phyloP scores from a whole-genome alignment of 2,888 invertebrate species.

The Pogonocherus hispidulus region DNA sequence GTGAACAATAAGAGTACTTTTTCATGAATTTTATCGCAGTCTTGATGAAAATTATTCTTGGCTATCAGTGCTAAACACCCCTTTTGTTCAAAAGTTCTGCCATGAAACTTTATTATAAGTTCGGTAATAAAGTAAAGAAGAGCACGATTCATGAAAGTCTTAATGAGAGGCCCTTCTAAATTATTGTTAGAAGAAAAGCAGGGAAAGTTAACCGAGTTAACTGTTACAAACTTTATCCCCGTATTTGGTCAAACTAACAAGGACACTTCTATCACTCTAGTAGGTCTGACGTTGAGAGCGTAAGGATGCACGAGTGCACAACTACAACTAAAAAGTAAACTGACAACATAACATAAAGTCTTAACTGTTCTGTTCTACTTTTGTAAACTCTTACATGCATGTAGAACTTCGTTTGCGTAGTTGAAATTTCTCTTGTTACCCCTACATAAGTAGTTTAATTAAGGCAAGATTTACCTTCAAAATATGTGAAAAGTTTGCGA shows the following conservation, averaged over 20 bases:
- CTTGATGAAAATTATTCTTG: slow-evolving; percentile 28
- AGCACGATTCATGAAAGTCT: slow-evolving; percentile 44
- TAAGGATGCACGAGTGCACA: slow-evolving; percentile 25
- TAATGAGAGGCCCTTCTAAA: slow-evolving; percentile 54
- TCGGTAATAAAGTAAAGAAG: slow-evolving; percentile 44
- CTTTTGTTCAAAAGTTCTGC: slow-evolving; percentile 45
- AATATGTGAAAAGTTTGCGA: too few species aligned
- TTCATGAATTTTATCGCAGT: slow-evolving; percentile 32
- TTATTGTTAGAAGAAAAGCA: slow-evolving; percentile 51
- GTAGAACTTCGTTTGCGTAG: too few species aligned
- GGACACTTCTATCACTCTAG: slow-evolving; percentile 45
- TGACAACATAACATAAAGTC: slow-evolving; percentile 13
- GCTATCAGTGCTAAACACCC: slow-evolving; percentile 40
- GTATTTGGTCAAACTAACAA: slow-evolving; percentile 55
- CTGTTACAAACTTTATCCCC: slow-evolving; percentile 50
- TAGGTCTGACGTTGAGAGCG: slow-evolving; percentile 42
- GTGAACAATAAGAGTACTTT: slow-evolving; percentile 28
- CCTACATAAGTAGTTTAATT: too few species aligned
- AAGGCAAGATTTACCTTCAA: too few species aligned
- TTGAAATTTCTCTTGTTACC: too few species aligned
- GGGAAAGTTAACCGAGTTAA: slow-evolving; percentile 56
- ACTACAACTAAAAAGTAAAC: slow-evolving; percentile 27
- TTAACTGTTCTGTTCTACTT: too few species aligned
- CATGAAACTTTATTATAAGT: slow-evolving; percentile 50
- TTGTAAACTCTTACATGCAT: too few species aligned